These are phyloP conservation scores for Xiphorhynchus erythropygius DNA, from an alignment of 2,797 vertebrate genomes.

Conservation along the genomic window DNA sequence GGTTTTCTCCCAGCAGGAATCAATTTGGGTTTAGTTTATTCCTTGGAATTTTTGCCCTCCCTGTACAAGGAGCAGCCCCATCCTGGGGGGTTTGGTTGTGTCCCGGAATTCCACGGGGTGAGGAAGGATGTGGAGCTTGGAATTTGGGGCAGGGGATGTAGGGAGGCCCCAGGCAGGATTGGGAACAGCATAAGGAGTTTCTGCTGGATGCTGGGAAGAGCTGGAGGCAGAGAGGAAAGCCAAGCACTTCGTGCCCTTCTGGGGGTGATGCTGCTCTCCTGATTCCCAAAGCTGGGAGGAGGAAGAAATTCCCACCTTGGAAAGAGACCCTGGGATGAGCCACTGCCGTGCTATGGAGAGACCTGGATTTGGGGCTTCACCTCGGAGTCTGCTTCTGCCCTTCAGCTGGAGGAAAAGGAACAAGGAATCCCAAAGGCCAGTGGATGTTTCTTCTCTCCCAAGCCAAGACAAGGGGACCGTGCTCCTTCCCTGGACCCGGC, in stretches of 20 bases:
- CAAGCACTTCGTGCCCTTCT: background rate
- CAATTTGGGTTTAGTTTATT: no score
- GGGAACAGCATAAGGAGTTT: background rate
- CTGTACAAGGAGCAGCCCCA: background rate
- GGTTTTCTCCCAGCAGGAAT: background rate
- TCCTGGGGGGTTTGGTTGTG: background rate
- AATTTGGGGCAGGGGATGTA: fast-evolving
- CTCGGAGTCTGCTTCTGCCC: background rate
- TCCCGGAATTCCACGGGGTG: background rate
- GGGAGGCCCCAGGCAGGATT: background rate
- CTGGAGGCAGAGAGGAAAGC: background rate
- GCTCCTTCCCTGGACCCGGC: background rate
- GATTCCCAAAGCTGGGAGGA: constrained; percentile 13
- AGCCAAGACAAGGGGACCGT: background rate
- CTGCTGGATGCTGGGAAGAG: background rate
- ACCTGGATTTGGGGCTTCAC: background rate
- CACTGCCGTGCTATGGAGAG: fast-evolving
- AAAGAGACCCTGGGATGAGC: background rate
- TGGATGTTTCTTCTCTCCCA: background rate
- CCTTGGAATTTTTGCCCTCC: background rate
- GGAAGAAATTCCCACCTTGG: fast-evolving
- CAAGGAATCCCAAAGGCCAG: background rate
- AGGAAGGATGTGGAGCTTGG: background rate
- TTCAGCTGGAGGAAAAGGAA: background rate
- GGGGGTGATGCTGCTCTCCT: constrained; percentile 14